Conservation (phyloP, 2,113 vertebrate genomes). For the Pluvialis apricaria region DNA sequence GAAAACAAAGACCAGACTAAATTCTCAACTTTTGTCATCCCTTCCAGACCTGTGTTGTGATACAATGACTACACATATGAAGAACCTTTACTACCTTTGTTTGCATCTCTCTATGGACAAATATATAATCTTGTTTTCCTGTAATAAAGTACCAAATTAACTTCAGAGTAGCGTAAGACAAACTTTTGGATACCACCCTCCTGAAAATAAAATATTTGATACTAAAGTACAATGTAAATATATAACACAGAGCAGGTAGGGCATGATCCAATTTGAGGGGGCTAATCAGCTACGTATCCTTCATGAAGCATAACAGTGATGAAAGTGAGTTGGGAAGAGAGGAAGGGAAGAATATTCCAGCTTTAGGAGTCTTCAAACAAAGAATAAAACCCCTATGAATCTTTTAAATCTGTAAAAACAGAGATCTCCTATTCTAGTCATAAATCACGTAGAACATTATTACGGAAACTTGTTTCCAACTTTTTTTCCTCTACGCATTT, state of each 20-base stretch:
- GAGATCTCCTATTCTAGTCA: neutral
- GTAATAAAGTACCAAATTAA: neutral
- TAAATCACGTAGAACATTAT: neutral
- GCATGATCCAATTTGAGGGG: neutral
- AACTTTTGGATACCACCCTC: neutral
- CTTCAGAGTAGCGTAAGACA: neutral
- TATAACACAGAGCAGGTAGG: neutral
- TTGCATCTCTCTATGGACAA: neutral
- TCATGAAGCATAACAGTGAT: neutral
- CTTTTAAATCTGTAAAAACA: neutral
- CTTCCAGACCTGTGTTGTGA: neutral
- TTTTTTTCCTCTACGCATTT: neutral
- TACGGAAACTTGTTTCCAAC: neutral
- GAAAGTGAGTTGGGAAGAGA: neutral
- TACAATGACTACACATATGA: neutral
- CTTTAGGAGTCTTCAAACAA: neutral
- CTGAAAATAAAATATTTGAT: neutral
- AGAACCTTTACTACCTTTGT: neutral
- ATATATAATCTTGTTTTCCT: neutral
- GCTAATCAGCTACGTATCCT: neutral
- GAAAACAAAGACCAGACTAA: neutral
- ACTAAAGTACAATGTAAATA: neutral
- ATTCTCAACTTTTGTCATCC: neutral
- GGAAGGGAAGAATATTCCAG: neutral
- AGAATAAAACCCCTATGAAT: neutral